Evolutionary conservation across 2,888 invertebrate species (phyloP), one percentile per base, ranked within the genome.

Genomic region (Nemotelus pantherinus): DNA sequence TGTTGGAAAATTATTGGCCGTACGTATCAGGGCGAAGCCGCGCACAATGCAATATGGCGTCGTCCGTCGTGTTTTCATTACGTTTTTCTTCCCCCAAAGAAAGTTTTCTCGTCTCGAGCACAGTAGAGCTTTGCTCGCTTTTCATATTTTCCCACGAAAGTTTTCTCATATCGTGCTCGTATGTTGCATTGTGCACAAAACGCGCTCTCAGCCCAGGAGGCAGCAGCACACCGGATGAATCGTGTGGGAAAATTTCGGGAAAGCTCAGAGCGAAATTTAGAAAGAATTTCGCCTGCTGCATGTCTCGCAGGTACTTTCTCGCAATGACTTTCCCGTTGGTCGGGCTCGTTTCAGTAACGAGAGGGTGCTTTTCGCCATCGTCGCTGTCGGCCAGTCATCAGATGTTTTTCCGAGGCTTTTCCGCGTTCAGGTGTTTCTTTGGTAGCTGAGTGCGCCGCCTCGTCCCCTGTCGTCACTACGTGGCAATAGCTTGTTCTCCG

Each of bases 21-120:
- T 78, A 74, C 79, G 78, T 80, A 79, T 70, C 78, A 80, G 79
- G 79, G 80, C 80, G 79, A 79, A 78, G 77, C 80, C 79, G 71
- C 70, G 70, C 70, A 70, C 70, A 70, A 77, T 79, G 78, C 80
- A 80, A 80, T 79, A 80, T 80, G 80, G 80, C 79, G 79, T 77
- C 78, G 77, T 67, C 70, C 77, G 77, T 67, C 68, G 77, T 80
- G 79, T 79, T 79, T 78, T 79, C 78, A 79, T 75, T 57, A 71
- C 76, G 72, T 79, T 77, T 76, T 71, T n/a, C 63, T 44, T 25
- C 53, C 55, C 76, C 44, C 47, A 10, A 43, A 45, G 2, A 41
- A 60, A 60, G 48, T 60, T 60, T 74, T 55, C 60, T 47, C 70
- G 48, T 63, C 47, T 57, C 58, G 63, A 63, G 74, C 70, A 48